phyloP scores from a whole-genome alignment of 2,113 vertebrate species.

The Myxocyprinus asiaticus region DNA sequence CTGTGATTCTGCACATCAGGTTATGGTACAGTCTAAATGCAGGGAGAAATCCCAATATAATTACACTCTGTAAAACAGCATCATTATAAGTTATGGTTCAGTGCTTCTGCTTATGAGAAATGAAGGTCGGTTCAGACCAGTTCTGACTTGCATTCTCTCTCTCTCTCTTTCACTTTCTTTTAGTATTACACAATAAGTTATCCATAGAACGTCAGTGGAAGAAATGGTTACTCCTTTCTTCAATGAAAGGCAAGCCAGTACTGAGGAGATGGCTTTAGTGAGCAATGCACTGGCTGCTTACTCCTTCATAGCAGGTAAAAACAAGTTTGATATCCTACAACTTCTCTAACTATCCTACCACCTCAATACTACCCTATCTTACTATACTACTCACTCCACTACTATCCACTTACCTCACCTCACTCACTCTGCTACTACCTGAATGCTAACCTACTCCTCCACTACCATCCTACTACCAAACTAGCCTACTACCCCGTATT shows the following conservation, averaged over 20 bases:
- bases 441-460: too few relatives aligned
- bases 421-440: too few relatives aligned
- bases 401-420: too few relatives aligned
- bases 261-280: conserved; percentile 85
- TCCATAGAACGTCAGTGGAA: neutral
- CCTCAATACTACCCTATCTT: neutral
- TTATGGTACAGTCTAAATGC: conserved; percentile 15
- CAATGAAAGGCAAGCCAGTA: conserved; percentile 72
- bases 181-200: conserved; percentile 10
- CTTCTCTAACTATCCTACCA: too few relatives aligned
- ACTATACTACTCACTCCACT: too few relatives aligned
- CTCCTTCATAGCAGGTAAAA: conserved; percentile 85
- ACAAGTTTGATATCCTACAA: neutral
- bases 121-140: neutral
- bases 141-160: neutral
- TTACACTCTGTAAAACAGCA: conserved; percentile 23
- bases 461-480: too few relatives aligned
- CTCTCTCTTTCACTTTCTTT: conserved; percentile 22
- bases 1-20: neutral
- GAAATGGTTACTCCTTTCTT: conserved; percentile 47
- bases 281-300: conserved; percentile 90
- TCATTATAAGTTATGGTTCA: conserved; percentile 18
- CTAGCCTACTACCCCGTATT: too few relatives aligned
- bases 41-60: conserved; percentile 25
- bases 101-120: conserved; percentile 3